Percentiles rank a stretch among this genome's conserved stretches.
Conservation (phyloP, 2,888 invertebrate species). For the Oeneis ivallda region DNA sequence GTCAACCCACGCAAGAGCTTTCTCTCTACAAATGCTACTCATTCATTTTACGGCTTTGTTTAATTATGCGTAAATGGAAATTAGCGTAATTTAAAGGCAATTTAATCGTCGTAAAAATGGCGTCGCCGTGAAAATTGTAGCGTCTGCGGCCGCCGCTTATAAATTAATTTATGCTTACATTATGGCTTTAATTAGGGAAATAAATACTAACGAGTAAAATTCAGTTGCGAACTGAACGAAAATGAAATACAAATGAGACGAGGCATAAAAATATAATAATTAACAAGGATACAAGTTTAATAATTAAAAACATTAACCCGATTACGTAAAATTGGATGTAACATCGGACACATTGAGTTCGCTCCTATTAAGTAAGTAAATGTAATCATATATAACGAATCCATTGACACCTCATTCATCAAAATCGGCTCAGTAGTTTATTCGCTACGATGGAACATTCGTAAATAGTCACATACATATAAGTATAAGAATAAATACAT, state of each 20-base stretch:
- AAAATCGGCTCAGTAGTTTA: too few species aligned
- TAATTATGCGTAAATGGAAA: constrained; percentile 26
- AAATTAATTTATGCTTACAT: constrained; percentile 21
- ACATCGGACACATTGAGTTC: too few species aligned
- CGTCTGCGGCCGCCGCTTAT: constrained; percentile 17
- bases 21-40: constrained; percentile 19
- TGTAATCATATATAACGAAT: too few species aligned
- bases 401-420: too few species aligned
- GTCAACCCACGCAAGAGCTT: constrained; percentile 14
- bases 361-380: too few species aligned
- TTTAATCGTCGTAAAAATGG: constrained; percentile 23
- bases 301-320: too few species aligned
- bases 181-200: constrained; percentile 14
- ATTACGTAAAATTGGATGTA: too few species aligned
- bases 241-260: not conserved
- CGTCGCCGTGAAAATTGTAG: constrained; percentile 18
- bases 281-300: too few species aligned
- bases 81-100: constrained; percentile 24
- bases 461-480: too few species aligned
- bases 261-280: too few species aligned
- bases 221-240: not conserved
- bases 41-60: constrained; percentile 24
- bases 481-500: too few species aligned
- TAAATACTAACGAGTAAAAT: constrained; percentile 1
- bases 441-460: too few species aligned